Percentiles rank a stretch among this genome's conserved stretches.
These are phyloP conservation scores for Coenonympha arcania DNA, from an alignment of 2,888 invertebrate genomes.

Conservation along the genomic window DNA sequence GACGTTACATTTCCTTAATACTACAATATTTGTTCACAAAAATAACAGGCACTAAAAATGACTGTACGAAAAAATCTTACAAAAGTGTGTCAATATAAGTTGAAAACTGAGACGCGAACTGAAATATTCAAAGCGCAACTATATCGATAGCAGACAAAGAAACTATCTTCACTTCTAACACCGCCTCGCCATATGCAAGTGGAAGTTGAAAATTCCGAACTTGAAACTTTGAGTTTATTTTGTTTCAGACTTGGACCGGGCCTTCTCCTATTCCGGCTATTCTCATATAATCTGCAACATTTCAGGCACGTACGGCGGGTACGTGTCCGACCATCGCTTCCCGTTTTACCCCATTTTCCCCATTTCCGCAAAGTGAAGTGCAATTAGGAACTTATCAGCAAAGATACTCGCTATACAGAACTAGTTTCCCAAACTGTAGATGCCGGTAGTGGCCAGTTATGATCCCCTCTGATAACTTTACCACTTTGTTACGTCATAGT, in stretches of 20 bases:
- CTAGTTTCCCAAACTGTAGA: conserved; percentile 17
- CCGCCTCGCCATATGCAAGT: conserved; percentile 15
- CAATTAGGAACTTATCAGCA: conserved; percentile 63
- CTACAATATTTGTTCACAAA: too few relatives aligned
- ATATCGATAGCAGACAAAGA: conserved; percentile 7
- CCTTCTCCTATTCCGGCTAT: conserved; percentile 32
- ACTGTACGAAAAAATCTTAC: too few relatives aligned
- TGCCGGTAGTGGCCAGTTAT: conserved; percentile 2
- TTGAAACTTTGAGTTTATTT: conserved; percentile 24
- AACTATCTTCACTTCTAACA: conserved; percentile 13
- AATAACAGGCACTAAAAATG: too few relatives aligned
- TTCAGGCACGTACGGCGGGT: conserved; percentile 53
- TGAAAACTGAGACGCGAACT: not conserved
- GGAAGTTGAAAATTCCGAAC: conserved; percentile 22
- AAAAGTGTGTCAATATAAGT: not conserved
- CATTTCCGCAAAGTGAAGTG: conserved; percentile 57
- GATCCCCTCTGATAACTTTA: conserved; percentile 11
- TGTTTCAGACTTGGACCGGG: conserved; percentile 38
- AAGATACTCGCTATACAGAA: conserved; percentile 38
- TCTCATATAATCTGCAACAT: conserved; percentile 43
- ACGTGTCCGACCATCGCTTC: conserved; percentile 38
- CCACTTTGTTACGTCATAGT: conserved; percentile 8
- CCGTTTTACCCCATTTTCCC: conserved; percentile 54
- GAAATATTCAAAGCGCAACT: not conserved
- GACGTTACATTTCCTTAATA: too few relatives aligned